phyloP scores from a whole-genome alignment of 2,797 vertebrate species.

The Siniperca obscura region DNA sequence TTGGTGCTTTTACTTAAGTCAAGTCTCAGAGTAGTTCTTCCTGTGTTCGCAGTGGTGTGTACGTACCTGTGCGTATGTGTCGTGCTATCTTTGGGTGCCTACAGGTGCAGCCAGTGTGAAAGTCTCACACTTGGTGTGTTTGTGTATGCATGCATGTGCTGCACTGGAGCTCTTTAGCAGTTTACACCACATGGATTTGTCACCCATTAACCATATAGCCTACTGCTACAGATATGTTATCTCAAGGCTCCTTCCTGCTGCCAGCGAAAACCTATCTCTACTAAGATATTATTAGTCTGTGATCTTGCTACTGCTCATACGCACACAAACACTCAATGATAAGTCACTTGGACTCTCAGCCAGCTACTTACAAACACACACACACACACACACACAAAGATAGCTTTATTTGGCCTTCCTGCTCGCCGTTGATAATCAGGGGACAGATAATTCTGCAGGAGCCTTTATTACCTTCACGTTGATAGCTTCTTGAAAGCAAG shows the following conservation, averaged over 20 bases:
- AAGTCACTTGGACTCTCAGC: conserved; percentile 39
- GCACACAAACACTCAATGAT: conserved; percentile 24
- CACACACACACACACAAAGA: conserved; percentile 7
- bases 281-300: conserved; percentile 45
- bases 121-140: not conserved
- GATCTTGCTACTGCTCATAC: conserved; percentile 19
- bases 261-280: conserved; percentile 37
- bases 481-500: conserved; percentile 19
- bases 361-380: not conserved
- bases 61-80: not conserved
- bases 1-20: not conserved
- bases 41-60: not conserved
- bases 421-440: conserved; percentile 50
- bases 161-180: not conserved
- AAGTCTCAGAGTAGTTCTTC: no score
- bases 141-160: not conserved
- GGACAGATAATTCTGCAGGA: conserved; percentile 48
- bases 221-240: conserved; percentile 38
- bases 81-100: not conserved
- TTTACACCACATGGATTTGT: conserved; percentile 12
- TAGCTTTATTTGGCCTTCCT: conserved; percentile 52
- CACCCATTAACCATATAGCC: conserved; percentile 15
- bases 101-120: not conserved
- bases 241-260: conserved; percentile 50
- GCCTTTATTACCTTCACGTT: conserved; percentile 50